Evolutionary conservation across 2,888 invertebrate species (phyloP).

Genomic region (Chouioia cunea): DNA sequence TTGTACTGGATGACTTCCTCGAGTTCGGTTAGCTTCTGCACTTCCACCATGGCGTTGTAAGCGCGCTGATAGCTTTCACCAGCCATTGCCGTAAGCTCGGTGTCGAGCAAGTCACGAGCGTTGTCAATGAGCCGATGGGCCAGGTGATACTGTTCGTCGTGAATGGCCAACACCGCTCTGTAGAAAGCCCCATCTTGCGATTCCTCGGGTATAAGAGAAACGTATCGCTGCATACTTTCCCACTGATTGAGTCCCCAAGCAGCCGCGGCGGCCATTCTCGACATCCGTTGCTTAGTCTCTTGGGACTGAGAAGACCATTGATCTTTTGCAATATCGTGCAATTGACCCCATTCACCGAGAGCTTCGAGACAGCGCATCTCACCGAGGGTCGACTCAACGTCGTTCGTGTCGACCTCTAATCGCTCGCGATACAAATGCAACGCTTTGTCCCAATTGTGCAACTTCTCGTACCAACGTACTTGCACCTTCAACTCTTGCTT

Average conservation of each 20-base stretch:
- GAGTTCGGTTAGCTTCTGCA: constrained; percentile 95
- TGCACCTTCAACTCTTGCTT: constrained; percentile 72
- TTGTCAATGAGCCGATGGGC: constrained; percentile 89
- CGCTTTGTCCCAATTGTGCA: constrained; percentile 99
- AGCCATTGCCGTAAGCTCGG: constrained; percentile 96
- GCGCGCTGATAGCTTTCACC: constrained; percentile 96
- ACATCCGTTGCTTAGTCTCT: constrained; percentile 78
- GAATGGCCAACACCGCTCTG: constrained; percentile 91
- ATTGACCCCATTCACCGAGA: constrained; percentile 93
- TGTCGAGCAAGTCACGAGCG: constrained; percentile 93
- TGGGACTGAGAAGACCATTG: constrained; percentile 81
- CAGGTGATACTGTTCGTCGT: constrained; percentile 77
- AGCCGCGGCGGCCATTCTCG: constrained; percentile 92
- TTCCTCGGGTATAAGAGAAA: constrained; percentile 89
- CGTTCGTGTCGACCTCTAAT: constrained; percentile 74
- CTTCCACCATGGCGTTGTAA: constrained; percentile 95
- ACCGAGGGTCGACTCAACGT: constrained; percentile 87
- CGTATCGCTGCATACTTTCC: constrained; percentile 94
- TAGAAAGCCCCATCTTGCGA: constrained; percentile 97
- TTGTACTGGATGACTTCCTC: constrained; percentile 97
- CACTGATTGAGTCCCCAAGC: constrained; percentile 97
- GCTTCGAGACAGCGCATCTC: constrained; percentile 97
- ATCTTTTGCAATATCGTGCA: constrained; percentile 84
- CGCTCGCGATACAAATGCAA: constrained; percentile 87
- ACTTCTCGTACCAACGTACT: constrained; percentile 98